Evolutionary conservation across 2,888 invertebrate genomes (phyloP), one percentile per base, ranked within the genome.

Genomic region (Drosophila meridionalis): DNA sequence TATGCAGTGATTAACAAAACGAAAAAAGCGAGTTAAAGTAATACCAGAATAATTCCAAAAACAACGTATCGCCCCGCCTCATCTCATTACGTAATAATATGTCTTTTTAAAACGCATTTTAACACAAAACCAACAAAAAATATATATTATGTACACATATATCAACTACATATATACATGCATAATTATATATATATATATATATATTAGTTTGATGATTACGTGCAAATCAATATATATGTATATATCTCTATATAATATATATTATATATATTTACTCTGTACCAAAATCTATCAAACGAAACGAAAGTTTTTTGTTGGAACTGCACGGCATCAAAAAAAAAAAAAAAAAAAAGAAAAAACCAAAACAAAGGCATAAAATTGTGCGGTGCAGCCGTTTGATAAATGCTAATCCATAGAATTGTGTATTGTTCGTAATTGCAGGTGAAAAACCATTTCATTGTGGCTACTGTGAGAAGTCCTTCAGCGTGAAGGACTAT

Each of bases 401-500:
- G 59, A 72, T 70, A 71, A 73, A 69, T 83, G 72, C 74, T 83
- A 81, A 76, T 80, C 43, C 58, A 62, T 66, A 52, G 57, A 62
- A 57, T 30, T 42, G 14, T 65, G 20, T 62, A 28, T 71, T 53
- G 32, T 75, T 53, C 38, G 56, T 61, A 57, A 52, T 90, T 91
- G 64, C 90, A 92, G 92, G 92, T 79, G 92, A 92, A 80, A 92
- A 92, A 76, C 92, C 92, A 69, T 92, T 91, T 80, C 92, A 92
- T 68, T 92, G 92, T 76, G 82, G 83, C 63, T 92, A 92, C 80
- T 92, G 92, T 80, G 92, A 92, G 80, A 92, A 92, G 84, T 90
- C 92, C 80, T 92, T 92, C 78, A 92, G 92, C 82, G 92, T 92
- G 80, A 92, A 92, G 90, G 92, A 92, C 83, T 92, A 92, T 89